Conservation (phyloP, 2,888 invertebrate species). For the Drosophila austrosaltans region DNA sequence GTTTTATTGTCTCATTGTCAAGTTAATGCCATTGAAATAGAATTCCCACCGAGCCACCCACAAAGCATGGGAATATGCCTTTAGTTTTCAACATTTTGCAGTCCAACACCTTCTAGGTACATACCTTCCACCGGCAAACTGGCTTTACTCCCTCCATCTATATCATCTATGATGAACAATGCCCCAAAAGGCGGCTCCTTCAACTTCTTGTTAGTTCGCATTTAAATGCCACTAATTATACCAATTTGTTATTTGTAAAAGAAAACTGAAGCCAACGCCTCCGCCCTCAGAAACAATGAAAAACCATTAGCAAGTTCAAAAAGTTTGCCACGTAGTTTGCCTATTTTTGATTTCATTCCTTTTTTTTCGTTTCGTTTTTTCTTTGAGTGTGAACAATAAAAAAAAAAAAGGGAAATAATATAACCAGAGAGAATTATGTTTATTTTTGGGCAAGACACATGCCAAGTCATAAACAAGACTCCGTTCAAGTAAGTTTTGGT, state of each 20-base stretch:
- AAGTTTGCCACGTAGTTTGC: conserved; percentile 25
- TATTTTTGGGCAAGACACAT: conserved; percentile 36
- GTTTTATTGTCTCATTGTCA: conserved; percentile 62
- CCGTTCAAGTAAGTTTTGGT: not conserved
- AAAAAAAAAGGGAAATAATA: conserved; percentile 29
- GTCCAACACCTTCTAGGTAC: conserved; percentile 52
- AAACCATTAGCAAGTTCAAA: conserved; percentile 55
- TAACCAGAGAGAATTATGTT: conserved; percentile 25
- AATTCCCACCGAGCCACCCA: conserved; percentile 71
- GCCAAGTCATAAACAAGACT: conserved; percentile 41
- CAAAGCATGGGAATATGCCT: conserved; percentile 61
- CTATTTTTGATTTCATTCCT: conserved; percentile 17
- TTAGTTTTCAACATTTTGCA: conserved; percentile 55
- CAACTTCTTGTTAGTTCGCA: conserved; percentile 33
- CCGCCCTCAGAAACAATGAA: conserved; percentile 45
- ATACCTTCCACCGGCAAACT: not conserved
- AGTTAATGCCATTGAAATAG: conserved; percentile 29
- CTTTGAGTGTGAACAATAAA: conserved; percentile 34
- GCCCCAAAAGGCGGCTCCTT: conserved; percentile 10
- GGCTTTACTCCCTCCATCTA: conserved; percentile 10
- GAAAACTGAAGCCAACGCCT: conserved; percentile 48
- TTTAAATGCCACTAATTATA: conserved; percentile 65
- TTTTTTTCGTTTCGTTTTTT: conserved; percentile 17
- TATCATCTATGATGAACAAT: conserved; percentile 16
- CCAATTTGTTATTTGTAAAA: conserved; percentile 62